Evolutionary conservation across 2,888 invertebrate genomes (phyloP).

Genomic region (Argyresthia goedartella): DNA sequence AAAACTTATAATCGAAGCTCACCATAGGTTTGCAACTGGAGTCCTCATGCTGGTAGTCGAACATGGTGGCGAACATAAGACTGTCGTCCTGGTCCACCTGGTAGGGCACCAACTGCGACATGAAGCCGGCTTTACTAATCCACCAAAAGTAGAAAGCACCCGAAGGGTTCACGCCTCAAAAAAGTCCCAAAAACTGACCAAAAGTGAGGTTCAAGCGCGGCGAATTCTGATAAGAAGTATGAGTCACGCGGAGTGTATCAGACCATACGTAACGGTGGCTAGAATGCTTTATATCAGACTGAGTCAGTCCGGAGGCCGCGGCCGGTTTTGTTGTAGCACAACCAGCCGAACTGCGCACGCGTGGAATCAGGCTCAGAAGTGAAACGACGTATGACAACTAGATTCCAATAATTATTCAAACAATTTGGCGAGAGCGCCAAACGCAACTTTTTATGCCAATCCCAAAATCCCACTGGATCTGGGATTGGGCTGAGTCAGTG

Average conservation of each 20-base stretch:
- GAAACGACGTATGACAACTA: conserved; percentile 28
- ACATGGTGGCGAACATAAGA: conserved; percentile 70
- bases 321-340: conserved; percentile 60
- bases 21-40: conserved; percentile 51
- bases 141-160: conserved; percentile 26
- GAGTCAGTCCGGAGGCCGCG: conserved; percentile 54
- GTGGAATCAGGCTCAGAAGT: conserved; percentile 27
- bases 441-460: conserved; percentile 28
- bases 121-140: conserved; percentile 57
- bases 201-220: conserved; percentile 26
- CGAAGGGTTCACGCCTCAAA: conserved; percentile 28
- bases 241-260: conserved; percentile 28
- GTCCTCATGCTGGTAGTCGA: conserved; percentile 63
- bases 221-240: conserved; percentile 48
- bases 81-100: conserved; percentile 66
- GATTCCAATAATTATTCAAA: conserved; percentile 37
- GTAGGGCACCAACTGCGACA: conserved; percentile 76
- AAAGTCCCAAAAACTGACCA: conserved; percentile 32
- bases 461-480: conserved; percentile 18
- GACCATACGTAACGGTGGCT: conserved; percentile 49
- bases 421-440: conserved; percentile 54
- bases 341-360: conserved; percentile 51
- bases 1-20: conserved; percentile 22
- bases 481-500: conserved; percentile 43
- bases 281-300: conserved; percentile 66